Percentiles rank a stretch among this genome's conserved stretches.
phyloP scores from a whole-genome alignment of 1,140 invertebrate species.

The Frieseomelitta varia region DNA sequence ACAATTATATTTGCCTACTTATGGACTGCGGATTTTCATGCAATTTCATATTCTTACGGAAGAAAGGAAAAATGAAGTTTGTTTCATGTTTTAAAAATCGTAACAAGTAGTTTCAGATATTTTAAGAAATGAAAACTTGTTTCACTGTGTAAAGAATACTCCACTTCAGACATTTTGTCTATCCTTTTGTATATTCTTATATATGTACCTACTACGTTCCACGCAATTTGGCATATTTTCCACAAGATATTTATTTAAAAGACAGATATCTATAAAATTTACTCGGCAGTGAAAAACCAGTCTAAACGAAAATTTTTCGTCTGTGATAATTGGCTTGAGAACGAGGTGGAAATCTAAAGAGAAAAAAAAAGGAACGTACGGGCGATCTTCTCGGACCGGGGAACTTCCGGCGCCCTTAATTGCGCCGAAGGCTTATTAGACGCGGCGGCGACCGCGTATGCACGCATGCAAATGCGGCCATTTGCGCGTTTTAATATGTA shows the following conservation, averaged over 20 bases:
- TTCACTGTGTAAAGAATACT: too few relatives aligned
- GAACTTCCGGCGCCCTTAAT: slow-evolving; percentile 44
- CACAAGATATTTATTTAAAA: too few relatives aligned
- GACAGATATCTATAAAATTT: too few relatives aligned
- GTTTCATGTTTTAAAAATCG: background rate
- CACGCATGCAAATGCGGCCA: slow-evolving; percentile 33
- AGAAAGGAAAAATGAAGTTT: background rate
- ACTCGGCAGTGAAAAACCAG: too few relatives aligned
- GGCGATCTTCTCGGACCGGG: background rate
- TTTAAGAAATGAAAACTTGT: too few relatives aligned
- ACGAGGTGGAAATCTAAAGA: background rate
- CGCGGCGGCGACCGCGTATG: slow-evolving; percentile 15
- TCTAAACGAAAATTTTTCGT: background rate
- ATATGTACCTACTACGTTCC: too few relatives aligned
- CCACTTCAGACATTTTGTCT: too few relatives aligned
- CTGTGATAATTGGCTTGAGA: slow-evolving; percentile 10
- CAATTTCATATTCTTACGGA: background rate
- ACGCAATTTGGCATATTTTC: too few relatives aligned
- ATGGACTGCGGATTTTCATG: too few relatives aligned
- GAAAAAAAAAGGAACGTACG: background rate
- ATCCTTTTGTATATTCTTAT: too few relatives aligned
- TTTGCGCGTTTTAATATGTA: slow-evolving; percentile 35
- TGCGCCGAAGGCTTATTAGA: slow-evolving; percentile 44
- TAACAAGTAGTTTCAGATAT: too few relatives aligned
- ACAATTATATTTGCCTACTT: too few relatives aligned